Evolutionary conservation across 2,888 invertebrate species (phyloP), one percentile per base, ranked within the genome.

Genomic region (Caenorhabditis sp.): DNA sequence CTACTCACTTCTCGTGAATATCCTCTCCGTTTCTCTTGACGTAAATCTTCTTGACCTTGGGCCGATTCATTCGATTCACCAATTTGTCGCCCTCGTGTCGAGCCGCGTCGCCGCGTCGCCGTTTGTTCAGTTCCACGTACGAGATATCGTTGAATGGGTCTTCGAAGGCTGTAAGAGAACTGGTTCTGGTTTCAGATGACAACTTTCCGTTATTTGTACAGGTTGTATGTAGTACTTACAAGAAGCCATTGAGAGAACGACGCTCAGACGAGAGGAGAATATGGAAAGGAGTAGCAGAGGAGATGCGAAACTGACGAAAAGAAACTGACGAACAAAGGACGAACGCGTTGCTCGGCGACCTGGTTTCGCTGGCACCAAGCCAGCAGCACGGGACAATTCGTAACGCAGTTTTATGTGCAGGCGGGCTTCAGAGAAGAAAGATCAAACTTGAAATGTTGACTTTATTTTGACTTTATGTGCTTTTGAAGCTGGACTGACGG

Each of bases 81-180:
- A 82, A 69, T 61, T 82, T 82, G 64, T 82, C 82, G 32, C 83
- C 77, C 32, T 87, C 85, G 50, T 83, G 71, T 22, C 88, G 72
- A 47, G 85, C 83, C 37, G 67, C 69, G 51, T 89, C 87, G 13
- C 87, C 85, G 8, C 87, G 71, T 32, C 86, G 80, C 35, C 83
- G 35, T 51, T 88, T 89, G 76, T 89, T 89, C 69, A 89, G 55
- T 65, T 89, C 87, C 47, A 89, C 79, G 61, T 87, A 89, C 4
- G 87, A 88, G 28, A 89, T 58, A 58, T 84, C 68, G 55, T 88
- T 86, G 82, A 84, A 88, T 51, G 85, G 86, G 47, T 89, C 89
- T 40, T 87, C 53, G 44, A 64, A 53, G 50, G 51, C 56, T 64
- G 35, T 28, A 71, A 62, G 11, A 5, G n/a, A n/a, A n/a, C n/a